Conservation (phyloP, 64 coral and sea anemone genomes). For the Catalaphyllia jardinei region DNA sequence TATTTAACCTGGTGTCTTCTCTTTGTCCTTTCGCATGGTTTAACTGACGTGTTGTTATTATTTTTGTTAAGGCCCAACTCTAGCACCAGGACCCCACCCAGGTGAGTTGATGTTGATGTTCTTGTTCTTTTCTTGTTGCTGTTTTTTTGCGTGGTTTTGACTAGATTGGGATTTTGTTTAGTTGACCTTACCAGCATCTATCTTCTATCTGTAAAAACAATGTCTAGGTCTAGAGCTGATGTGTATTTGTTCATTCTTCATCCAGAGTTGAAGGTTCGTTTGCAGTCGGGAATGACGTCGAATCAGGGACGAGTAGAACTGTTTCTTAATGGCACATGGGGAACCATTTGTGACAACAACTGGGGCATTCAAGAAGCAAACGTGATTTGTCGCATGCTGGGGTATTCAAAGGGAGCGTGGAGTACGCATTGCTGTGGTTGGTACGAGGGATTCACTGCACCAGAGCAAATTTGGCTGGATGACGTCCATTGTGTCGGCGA, state of each 20-base stretch:
- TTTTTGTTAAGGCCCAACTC: slow-evolving; percentile 14
- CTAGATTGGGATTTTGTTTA: not conserved
- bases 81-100: slow-evolving; percentile 27
- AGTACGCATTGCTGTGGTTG: slow-evolving; percentile 30
- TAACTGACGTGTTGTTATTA: not conserved
- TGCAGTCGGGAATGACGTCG: not conserved
- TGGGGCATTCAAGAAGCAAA: slow-evolving; percentile 32
- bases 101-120: not conserved
- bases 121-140: no score
- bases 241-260: not conserved
- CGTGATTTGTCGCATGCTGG: slow-evolving; percentile 25
- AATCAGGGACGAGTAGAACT: slow-evolving; percentile 28
- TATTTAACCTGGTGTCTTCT: no score
- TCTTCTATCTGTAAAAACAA: no score
- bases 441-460: not conserved
- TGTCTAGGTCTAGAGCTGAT: no score
- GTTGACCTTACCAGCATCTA: no score
- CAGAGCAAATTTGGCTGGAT: slow-evolving; percentile 9
- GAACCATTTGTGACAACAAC: slow-evolving; percentile 15
- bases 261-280: slow-evolving; percentile 10
- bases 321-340: slow-evolving; percentile 9
- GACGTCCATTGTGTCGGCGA: slow-evolving; percentile 19
- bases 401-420: not conserved
- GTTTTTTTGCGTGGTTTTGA: no score
- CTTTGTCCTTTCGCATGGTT: not conserved